Percentiles rank a stretch among this genome's conserved stretches.
phyloP scores from a whole-genome alignment of 1,140 invertebrate genomes.

The Antheraea pernyi region DNA sequence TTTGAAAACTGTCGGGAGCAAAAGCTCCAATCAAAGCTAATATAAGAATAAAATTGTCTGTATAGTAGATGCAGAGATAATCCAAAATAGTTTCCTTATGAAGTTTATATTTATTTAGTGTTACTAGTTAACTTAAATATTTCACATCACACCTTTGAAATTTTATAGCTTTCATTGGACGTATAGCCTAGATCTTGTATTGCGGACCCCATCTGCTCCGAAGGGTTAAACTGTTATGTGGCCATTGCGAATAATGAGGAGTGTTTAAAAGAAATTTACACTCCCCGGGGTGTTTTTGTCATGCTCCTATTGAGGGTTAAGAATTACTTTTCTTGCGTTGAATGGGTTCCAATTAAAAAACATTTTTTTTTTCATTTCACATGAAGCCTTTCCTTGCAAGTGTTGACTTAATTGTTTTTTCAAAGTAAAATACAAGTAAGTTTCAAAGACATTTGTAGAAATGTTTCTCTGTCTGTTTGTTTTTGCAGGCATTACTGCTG shows the following conservation, averaged over 20 bases:
- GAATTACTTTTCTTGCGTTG: conserved; percentile 24
- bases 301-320: conserved; percentile 47
- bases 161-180: conserved; percentile 25
- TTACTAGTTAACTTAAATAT: not conserved
- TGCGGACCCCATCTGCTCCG: conserved; percentile 64
- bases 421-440: not conserved
- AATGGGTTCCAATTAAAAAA: conserved; percentile 1
- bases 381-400: not conserved
- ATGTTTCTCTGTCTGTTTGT: no score
- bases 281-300: conserved; percentile 60
- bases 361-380: not conserved
- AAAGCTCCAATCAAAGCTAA: no score
- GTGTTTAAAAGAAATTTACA: conserved; percentile 73
- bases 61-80: no score
- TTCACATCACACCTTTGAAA: conserved; percentile 1
- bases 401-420: not conserved
- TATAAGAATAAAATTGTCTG: no score
- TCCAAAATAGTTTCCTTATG: no score
- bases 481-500: no score
- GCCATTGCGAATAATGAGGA: conserved; percentile 72
- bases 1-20: no score
- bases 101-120: not conserved
- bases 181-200: conserved; percentile 27
- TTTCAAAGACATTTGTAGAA: no score
- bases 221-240: conserved; percentile 72